Evolutionary conservation across 2,797 vertebrate species (phyloP), one percentile per base, ranked within the genome.

Genomic region (Lerista edwardsae): DNA sequence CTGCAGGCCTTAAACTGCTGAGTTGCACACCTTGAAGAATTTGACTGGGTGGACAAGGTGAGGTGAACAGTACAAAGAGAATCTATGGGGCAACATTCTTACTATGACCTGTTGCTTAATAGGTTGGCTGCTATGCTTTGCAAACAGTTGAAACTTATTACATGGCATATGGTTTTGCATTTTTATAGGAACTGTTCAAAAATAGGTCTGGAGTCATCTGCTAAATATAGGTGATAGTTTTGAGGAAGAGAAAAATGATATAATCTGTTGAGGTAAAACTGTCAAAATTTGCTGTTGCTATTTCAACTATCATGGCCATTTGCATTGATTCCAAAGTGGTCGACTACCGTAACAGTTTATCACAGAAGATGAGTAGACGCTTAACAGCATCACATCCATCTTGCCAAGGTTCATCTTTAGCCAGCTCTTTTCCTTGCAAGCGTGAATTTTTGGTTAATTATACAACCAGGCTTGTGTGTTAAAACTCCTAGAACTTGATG

Each of bases 1-100:
- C 85, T 7, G 0, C 27, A 74, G 68, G 27, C 47, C 7, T 51
- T 51, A 6, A 55, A 88, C 90, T 85, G 89, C 86, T 90, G 72
- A 67, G 67, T 75, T 23, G 82, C 57, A 93, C 90, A 93, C 89
- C 91, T 93, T 94, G 89, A 94, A 90, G 89, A 94, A 90, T 90
- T 83, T 88, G 90, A 92, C 86, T 91, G 79, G 83, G 88, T 64
- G 47, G 91, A 88, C 75, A 79, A 65, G 59, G 59, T 6, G 23
- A 67, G 81, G 75, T 0, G 86, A 80, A 84, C 83, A 84, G 74
- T 75, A 90, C 87, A 94, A 41, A 75, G 72, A 76, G 11, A 59
- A 7, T 85, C 81, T 86, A 73, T 72, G 82, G 86, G 86, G 75
- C 88, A 92, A 89, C 87, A 87, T 84, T 90, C 91, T 83, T 85